Conservation (phyloP, 2,888 invertebrate species). For the Microdon myrmicae region DNA sequence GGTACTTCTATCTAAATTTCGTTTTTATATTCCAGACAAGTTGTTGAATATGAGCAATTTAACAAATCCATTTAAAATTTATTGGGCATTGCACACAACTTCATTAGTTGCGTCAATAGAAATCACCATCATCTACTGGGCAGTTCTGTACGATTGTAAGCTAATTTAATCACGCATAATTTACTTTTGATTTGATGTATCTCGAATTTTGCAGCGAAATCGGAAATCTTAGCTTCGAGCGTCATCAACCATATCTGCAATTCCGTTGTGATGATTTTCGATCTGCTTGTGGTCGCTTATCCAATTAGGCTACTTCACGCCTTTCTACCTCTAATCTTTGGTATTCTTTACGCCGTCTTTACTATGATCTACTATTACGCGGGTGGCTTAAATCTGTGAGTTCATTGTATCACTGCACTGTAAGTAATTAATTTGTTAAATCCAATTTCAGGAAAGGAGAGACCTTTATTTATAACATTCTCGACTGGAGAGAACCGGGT, state of each 20-base stretch:
- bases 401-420: constrained; percentile 4
- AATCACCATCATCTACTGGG: constrained; percentile 82
- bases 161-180: neutral
- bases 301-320: constrained; percentile 76
- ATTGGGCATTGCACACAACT: constrained; percentile 78
- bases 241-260: constrained; percentile 80
- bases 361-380: constrained; percentile 71
- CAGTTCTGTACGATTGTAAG: constrained; percentile 62
- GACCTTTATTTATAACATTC: constrained; percentile 77
- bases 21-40: constrained; percentile 62
- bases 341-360: constrained; percentile 70
- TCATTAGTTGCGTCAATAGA: constrained; percentile 75
- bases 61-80: constrained; percentile 68
- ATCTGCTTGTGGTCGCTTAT: constrained; percentile 77
- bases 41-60: constrained; percentile 60
- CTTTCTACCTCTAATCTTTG: constrained; percentile 73
- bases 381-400: constrained; percentile 72
- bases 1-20: neutral
- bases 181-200: constrained; percentile 69
- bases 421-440: neutral
- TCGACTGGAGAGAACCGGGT: constrained; percentile 79
- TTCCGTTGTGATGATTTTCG: constrained; percentile 77
- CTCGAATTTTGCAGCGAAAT: constrained; percentile 75
- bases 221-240: too few relatives aligned
- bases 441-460: constrained; percentile 68